These are phyloP conservation scores for Glyptemys insculpta DNA, from an alignment of 2,797 vertebrate species.

Conservation along the genomic window DNA sequence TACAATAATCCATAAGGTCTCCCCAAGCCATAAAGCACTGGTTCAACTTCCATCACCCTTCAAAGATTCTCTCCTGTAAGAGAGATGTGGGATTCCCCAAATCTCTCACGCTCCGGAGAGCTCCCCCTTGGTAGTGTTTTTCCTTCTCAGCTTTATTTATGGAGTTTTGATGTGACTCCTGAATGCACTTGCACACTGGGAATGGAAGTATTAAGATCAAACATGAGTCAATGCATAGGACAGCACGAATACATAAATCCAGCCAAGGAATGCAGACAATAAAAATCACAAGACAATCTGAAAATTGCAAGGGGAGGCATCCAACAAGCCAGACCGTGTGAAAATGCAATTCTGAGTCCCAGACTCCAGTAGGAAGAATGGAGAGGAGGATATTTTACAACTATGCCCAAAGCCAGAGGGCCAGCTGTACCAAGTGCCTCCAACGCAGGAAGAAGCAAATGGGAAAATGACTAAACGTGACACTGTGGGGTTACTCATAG, in stretches of 20 bases:
- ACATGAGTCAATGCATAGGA: conserved; percentile 1
- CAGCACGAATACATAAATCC: conserved; percentile 16
- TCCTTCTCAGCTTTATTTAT: conserved; percentile 45
- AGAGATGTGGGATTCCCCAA: background rate
- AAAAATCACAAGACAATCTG: conserved; percentile 43
- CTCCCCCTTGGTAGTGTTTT: background rate
- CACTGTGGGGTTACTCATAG: background rate
- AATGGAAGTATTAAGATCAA: conserved; percentile 48
- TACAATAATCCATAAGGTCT: background rate
- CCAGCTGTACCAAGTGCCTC: background rate
- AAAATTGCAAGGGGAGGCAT: conserved; percentile 62
- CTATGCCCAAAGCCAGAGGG: background rate
- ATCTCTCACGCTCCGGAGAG: background rate
- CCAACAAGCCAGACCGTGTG: background rate
- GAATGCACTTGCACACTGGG: background rate
- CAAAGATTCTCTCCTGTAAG: background rate
- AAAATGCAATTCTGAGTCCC: conserved; percentile 28
- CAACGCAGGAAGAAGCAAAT: background rate
- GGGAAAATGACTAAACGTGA: background rate
- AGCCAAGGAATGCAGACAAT: conserved; percentile 54
- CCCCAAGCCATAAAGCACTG: background rate
- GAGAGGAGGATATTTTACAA: background rate
- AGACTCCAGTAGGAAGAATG: background rate
- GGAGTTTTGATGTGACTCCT: conserved; percentile 14
- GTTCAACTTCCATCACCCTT: background rate